These are phyloP conservation scores for Caenorhabditis macrosperma DNA, from an alignment of 2,888 invertebrate genomes.

Conservation along the genomic window DNA sequence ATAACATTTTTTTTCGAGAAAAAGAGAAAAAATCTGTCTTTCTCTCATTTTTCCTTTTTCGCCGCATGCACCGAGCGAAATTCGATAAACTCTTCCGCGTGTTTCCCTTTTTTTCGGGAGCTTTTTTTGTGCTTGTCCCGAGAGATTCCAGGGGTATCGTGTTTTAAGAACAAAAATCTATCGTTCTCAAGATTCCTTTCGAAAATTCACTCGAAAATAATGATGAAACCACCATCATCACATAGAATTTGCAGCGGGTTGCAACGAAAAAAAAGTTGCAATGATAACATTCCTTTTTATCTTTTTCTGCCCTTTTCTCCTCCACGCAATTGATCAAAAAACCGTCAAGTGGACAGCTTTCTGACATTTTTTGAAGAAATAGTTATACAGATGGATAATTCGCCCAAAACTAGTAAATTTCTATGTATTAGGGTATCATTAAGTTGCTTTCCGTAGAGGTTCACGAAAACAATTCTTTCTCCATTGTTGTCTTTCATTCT, in stretches of 20 bases:
- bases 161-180: neutral
- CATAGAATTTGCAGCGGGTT: constrained; percentile 64
- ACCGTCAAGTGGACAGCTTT: too few species aligned
- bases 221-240: too few species aligned
- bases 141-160: neutral
- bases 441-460: neutral
- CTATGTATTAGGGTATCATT: neutral
- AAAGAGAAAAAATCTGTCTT: constrained; percentile 9
- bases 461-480: neutral
- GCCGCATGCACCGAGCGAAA: constrained; percentile 27
- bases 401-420: too few species aligned
- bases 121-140: neutral
- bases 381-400: too few species aligned
- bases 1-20: constrained; percentile 3
- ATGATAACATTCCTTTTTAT: neutral
- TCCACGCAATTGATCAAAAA: neutral
- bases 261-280: neutral
- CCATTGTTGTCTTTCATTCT: neutral
- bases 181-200: too few species aligned
- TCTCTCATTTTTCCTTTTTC: neutral
- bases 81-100: constrained; percentile 41
- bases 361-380: too few species aligned
- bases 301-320: neutral
- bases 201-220: too few species aligned
- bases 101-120: constrained; percentile 8